phyloP scores from a whole-genome alignment of 2,113 vertebrate species.

The Elephantulus edwardii region DNA sequence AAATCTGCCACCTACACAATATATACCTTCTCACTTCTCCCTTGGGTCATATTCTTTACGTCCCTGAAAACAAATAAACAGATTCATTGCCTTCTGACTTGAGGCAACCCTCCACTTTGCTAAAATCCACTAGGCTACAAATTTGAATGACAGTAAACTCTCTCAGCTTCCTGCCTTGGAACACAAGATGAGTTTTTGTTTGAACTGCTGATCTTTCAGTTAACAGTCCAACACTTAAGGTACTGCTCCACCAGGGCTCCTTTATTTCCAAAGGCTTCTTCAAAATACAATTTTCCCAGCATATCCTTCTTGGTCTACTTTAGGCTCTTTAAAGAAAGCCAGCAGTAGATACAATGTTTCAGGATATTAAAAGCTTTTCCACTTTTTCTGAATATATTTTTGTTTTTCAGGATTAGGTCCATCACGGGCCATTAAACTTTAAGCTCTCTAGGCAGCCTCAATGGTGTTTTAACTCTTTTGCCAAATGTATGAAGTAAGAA shows the following conservation, averaged over 20 bases:
- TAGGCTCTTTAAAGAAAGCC: constrained; percentile 2
- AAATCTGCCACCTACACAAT: neutral
- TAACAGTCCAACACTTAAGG: no score
- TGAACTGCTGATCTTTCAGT: no score
- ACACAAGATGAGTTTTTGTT: no score
- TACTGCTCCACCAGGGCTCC: no score
- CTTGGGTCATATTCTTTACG: neutral
- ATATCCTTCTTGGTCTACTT: neutral
- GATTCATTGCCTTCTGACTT: no score
- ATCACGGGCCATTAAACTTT: constrained; percentile 12
- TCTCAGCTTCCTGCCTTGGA: no score
- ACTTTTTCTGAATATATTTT: neutral
- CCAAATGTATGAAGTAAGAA: constrained; percentile 23
- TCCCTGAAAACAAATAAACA: no score
- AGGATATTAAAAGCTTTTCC: neutral
- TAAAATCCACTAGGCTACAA: no score
- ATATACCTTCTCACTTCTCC: neutral
- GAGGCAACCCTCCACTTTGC: no score
- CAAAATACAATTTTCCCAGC: constrained; percentile 20
- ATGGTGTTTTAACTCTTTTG: constrained; percentile 5
- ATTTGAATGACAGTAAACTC: no score
- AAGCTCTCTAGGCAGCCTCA: constrained; percentile 18
- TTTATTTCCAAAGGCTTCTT: constrained; percentile 39
- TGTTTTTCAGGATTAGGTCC: constrained; percentile 28
- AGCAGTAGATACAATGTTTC: neutral